Conservation (phyloP, 2,888 invertebrate genomes). For the Herminia tarsipennalis region DNA sequence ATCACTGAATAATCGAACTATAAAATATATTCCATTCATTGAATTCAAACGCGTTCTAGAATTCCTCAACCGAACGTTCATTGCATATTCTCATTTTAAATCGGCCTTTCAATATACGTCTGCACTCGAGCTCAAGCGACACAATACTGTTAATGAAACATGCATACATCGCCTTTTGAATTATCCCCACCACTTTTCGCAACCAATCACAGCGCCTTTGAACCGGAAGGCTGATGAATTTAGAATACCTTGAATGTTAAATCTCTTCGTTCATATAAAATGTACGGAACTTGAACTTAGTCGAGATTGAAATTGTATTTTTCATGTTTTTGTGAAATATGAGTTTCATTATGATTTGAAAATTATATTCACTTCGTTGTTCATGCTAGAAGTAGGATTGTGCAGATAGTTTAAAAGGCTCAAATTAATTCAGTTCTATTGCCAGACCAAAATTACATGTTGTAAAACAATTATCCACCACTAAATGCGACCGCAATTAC, state of each 20-base stretch:
- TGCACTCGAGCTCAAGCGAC: constrained; percentile 51
- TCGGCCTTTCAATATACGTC: constrained; percentile 61
- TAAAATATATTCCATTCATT: constrained; percentile 9
- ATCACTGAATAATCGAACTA: constrained; percentile 4
- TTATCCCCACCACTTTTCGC: constrained; percentile 45
- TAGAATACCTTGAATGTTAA: constrained; percentile 51
- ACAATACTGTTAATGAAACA: constrained; percentile 74
- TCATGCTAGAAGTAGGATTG: too few relatives aligned
- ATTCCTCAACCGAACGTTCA: constrained; percentile 62
- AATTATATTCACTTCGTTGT: too few relatives aligned
- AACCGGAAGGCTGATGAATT: constrained; percentile 56
- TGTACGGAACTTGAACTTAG: not conserved
- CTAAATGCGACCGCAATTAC: too few relatives aligned
- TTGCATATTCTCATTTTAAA: constrained; percentile 75
- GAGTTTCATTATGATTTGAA: too few relatives aligned
- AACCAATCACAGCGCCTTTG: constrained; percentile 64
- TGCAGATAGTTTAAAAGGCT: too few relatives aligned
- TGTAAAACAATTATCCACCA: too few relatives aligned
- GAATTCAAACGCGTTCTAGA: constrained; percentile 10
- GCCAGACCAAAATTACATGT: too few relatives aligned
- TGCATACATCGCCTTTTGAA: constrained; percentile 60
- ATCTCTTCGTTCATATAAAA: constrained; percentile 15
- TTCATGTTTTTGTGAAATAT: not conserved
- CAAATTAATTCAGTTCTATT: too few relatives aligned
- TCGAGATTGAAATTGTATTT: not conserved